phyloP scores from a whole-genome alignment of 2,797 vertebrate genomes.

The Anguilla anguilla region DNA sequence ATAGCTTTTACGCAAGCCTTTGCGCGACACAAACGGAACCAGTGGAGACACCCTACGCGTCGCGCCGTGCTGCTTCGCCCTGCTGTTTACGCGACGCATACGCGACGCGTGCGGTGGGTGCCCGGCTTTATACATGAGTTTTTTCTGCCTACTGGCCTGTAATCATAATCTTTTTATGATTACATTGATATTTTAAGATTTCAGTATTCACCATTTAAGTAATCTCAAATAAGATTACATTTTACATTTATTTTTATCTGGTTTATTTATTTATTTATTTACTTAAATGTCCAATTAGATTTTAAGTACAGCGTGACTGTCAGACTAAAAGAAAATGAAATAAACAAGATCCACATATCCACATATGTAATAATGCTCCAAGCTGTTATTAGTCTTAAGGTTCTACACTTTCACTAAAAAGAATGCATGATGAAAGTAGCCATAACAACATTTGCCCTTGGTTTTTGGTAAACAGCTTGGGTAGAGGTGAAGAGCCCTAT shows the following conservation, averaged over 20 bases:
- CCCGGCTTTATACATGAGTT: not conserved
- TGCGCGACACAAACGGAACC: too few relatives aligned
- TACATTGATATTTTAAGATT: conserved; percentile 1
- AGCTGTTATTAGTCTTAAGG: not conserved
- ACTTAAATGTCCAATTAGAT: not conserved
- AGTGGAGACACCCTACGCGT: too few relatives aligned
- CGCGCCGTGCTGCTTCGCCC: too few relatives aligned
- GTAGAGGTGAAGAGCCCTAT: conserved; percentile 61
- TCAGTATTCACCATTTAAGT: conserved; percentile 3
- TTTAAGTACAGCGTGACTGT: not conserved
- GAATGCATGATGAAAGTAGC: not conserved
- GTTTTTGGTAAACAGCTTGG: conserved; percentile 13
- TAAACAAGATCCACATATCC: not conserved
- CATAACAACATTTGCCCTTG: not conserved
- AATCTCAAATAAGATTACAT: not conserved
- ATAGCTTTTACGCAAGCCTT: too few relatives aligned
- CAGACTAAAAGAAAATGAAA: not conserved
- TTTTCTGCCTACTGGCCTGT: conserved; percentile 11
- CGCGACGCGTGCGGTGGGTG: too few relatives aligned
- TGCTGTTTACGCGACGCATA: too few relatives aligned
- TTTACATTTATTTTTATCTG: not conserved
- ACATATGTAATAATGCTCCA: not conserved
- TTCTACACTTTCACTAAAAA: not conserved
- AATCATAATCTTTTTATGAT: not conserved
- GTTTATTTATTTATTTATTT: not conserved